Base-by-base conservation (phyloP, 2,113 vertebrate species). In the Butorides virescens region DNA sequence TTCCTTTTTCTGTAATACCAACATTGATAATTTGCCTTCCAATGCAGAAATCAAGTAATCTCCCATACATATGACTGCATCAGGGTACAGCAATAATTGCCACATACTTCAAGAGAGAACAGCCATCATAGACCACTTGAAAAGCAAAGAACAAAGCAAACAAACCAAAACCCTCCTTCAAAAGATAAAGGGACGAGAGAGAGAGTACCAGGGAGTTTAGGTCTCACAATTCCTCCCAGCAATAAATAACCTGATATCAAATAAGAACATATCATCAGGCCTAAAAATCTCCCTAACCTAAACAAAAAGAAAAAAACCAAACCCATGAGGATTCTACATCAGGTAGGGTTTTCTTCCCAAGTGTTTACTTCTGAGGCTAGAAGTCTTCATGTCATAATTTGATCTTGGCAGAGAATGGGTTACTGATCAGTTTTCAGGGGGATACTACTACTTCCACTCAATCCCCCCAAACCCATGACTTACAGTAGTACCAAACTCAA, bases 1-100 rank as follows among this genome's bases (percentile, higher is more conserved):
- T 37, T 99, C 99, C 77, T 99, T 99, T 97, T 99, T 99, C 99
- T 99, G 96, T 22, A 95, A 34, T 5, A 3, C 46, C 75, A 92
- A 91, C 68, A 93, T 25, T 12, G 37, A 13, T 21, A 23, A 82
- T 17, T 55, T 30, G 49, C 23, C 66, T 74, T 62, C n/a, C 66
- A 63, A 19, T 3, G 9, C 59, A 92, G 17, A 68, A 78, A n/a
- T 10, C 11, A 77, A 70, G 20, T 47, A 29, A 75, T 8, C 22
- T 66, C 76, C 68, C 30, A 44, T 17, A 67, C 63, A 79, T 20
- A 1, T 4, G 7, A 13, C 47, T 46, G 25, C 11, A 44, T 12
- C 22, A n/a, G 16, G 26, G 13, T 50, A 86, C 49, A 81, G 4
- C 36, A 81, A 15, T 18, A 76, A 82, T 7, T 30, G 58, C 18